Conservation (phyloP, 1,140 invertebrate genomes). For the Paraescarpia echinospica region DNA sequence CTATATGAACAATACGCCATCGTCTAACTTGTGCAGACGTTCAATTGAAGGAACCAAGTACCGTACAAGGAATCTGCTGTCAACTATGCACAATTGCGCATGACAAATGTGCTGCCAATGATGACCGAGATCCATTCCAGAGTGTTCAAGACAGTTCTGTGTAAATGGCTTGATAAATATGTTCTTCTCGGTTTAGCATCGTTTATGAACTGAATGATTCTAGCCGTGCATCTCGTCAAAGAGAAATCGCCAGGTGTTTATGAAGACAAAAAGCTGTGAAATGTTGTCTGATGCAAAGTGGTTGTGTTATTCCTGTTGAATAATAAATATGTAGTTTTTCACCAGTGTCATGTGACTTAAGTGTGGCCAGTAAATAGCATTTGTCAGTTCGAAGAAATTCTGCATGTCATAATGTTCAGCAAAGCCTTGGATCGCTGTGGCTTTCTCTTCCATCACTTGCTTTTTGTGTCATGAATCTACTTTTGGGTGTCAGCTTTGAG, state of each 20-base stretch:
- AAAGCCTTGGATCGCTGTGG: too few relatives aligned
- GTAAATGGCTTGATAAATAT: neutral
- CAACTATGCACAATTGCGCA: neutral
- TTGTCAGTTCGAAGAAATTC: too few relatives aligned
- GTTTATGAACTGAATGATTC: too few relatives aligned
- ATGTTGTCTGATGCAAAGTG: neutral
- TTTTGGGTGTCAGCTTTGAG: too few relatives aligned
- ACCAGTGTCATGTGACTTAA: neutral
- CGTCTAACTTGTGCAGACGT: conserved; percentile 64
- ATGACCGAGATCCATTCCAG: neutral
- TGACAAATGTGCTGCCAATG: neutral
- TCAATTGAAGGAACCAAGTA: neutral
- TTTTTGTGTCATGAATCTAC: too few relatives aligned
- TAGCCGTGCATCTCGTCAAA: neutral
- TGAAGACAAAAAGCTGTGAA: neutral
- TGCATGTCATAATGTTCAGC: too few relatives aligned
- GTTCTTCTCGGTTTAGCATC: neutral
- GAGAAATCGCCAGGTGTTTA: neutral
- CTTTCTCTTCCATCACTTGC: too few relatives aligned
- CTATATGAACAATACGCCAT: conserved; percentile 98
- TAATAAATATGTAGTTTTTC: neutral
- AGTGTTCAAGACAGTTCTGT: neutral
- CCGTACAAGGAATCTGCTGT: neutral
- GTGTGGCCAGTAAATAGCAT: too few relatives aligned
- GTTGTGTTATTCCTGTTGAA: neutral